These are phyloP conservation scores for Centropus bengalensis DNA, from an alignment of 2,113 vertebrate species.

Conservation along the genomic window DNA sequence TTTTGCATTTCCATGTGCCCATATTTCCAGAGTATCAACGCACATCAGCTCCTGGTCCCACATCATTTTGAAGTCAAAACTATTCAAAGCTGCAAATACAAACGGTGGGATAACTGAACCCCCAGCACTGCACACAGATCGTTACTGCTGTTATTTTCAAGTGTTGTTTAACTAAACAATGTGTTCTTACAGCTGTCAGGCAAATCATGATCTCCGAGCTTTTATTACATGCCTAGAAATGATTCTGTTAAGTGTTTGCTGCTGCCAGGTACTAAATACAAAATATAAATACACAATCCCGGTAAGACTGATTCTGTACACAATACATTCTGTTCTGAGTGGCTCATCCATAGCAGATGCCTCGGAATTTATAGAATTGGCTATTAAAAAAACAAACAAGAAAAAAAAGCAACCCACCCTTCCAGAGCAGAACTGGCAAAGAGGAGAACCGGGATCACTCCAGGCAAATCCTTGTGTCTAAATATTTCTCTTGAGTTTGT, in stretches of 20 bases:
- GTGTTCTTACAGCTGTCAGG: constrained; percentile 54
- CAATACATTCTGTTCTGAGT: not conserved
- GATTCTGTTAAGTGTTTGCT: not conserved
- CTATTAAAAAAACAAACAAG: not conserved
- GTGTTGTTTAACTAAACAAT: constrained; percentile 49
- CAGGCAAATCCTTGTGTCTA: not conserved
- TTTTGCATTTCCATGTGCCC: not conserved
- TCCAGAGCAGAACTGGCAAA: not conserved
- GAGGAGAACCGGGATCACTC: not conserved
- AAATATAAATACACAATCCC: not conserved
- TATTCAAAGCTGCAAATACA: constrained; percentile 40
- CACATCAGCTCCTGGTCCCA: constrained; percentile 15
- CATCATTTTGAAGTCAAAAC: not conserved
- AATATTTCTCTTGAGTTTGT: not conserved
- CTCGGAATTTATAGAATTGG: not conserved
- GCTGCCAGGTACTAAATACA: not conserved
- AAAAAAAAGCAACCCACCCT: no score
- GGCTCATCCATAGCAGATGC: not conserved
- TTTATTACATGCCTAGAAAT: constrained; percentile 58
- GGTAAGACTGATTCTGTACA: not conserved
- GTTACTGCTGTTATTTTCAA: constrained; percentile 40
- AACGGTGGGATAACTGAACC: constrained; percentile 14
- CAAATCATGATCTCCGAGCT: constrained; percentile 65
- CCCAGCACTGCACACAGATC: not conserved
- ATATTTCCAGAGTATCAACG: constrained; percentile 42